Evolutionary conservation across 2,113 vertebrate species (phyloP).

Genomic region (Uria aalge): DNA sequence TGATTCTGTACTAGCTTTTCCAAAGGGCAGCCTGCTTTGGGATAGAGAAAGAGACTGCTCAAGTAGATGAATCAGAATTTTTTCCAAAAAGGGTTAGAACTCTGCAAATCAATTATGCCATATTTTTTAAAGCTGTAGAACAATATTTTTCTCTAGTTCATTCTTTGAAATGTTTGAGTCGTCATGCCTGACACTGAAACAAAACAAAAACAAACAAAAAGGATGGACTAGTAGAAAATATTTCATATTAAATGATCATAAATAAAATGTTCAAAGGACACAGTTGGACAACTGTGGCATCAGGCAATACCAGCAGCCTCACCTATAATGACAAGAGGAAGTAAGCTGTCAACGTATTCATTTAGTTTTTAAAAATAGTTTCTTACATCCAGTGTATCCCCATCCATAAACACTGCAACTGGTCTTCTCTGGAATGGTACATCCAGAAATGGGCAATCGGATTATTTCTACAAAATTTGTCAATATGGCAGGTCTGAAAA

Average conservation of each 20-base stretch:
- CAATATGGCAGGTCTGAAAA: constrained; percentile 82
- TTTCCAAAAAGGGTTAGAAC: neutral
- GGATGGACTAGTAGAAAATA: neutral
- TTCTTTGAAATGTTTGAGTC: neutral
- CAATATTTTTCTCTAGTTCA: neutral
- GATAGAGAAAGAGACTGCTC: neutral
- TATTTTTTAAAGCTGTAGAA: neutral
- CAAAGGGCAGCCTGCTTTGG: neutral
- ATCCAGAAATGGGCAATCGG: constrained; percentile 89
- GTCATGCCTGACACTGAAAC: neutral
- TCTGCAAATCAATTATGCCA: neutral
- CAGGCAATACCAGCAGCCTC: constrained; percentile 29
- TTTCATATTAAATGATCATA: neutral
- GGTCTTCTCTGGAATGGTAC: constrained; percentile 88
- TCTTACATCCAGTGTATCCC: constrained; percentile 96
- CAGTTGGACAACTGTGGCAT: neutral
- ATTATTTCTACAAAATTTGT: constrained; percentile 87
- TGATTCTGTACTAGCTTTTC: neutral
- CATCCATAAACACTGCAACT: constrained; percentile 93
- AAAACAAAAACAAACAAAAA: neutral
- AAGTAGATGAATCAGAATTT: neutral
- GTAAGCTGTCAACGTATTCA: constrained; percentile 17
- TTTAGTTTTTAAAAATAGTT: constrained; percentile 56
- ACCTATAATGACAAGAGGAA: constrained; percentile 46
- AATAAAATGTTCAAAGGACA: neutral